These are phyloP conservation scores for Drosophila anomalata DNA, from an alignment of 2,888 invertebrate species.

Conservation along the genomic window DNA sequence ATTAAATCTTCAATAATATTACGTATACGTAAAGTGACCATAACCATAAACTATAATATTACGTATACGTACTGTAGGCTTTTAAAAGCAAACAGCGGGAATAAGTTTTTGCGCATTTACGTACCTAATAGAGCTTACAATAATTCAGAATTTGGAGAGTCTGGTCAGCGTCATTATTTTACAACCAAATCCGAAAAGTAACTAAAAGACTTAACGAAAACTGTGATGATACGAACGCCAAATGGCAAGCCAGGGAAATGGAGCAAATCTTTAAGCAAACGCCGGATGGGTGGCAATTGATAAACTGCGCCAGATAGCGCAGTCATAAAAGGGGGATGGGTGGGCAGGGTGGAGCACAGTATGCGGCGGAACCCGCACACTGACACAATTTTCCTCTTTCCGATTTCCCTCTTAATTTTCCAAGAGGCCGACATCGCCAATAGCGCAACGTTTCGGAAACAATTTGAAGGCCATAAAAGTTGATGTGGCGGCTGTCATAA, in stretches of 20 bases:
- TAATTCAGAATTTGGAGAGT: background rate
- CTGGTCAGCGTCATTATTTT: background rate
- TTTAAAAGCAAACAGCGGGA: background rate
- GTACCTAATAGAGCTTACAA: background rate
- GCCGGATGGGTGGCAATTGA: conserved; percentile 59
- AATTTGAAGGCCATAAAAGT: conserved; percentile 79
- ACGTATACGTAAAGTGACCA: background rate
- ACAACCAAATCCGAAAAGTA: conserved; percentile 2
- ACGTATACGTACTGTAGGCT: conserved; percentile 5
- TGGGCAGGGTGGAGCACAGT: background rate
- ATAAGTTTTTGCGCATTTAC: background rate
- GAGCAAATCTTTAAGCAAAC: conserved; percentile 65
- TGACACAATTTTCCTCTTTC: conserved; percentile 5
- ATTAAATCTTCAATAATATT: background rate
- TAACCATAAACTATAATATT: background rate
- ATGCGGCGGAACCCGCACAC: conserved; percentile 14
- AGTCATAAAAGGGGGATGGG: conserved; percentile 17
- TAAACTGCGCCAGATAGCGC: conserved; percentile 53
- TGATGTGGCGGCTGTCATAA: conserved; percentile 73
- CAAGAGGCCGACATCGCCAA: conserved; percentile 27
- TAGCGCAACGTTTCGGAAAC: conserved; percentile 74
- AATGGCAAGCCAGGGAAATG: conserved; percentile 65
- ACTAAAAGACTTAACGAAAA: conserved; percentile 13
- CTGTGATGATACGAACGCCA: conserved; percentile 49
- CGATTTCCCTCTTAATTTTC: conserved; percentile 24